Evolutionary conservation across 2,797 vertebrate genomes (phyloP).

Genomic region (Acomys russatus): DNA sequence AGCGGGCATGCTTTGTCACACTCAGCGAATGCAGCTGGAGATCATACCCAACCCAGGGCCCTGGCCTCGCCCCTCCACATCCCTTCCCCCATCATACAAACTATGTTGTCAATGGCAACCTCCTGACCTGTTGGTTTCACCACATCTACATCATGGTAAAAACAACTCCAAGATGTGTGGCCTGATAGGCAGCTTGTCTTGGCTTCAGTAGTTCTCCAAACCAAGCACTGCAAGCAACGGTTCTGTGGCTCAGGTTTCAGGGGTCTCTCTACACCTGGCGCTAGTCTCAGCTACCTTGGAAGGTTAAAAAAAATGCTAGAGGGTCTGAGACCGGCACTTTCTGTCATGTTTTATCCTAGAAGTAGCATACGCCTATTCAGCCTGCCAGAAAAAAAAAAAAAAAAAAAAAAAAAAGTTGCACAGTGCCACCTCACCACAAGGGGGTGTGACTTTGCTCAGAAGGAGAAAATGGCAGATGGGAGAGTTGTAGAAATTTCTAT

Average conservation of each 20-base stretch:
- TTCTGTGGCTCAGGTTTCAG: neutral
- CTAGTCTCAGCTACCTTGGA: rapidly evolving
- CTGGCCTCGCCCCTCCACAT: too few relatives aligned
- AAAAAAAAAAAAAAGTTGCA: neutral
- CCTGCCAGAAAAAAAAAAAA: too few relatives aligned
- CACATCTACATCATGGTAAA: neutral
- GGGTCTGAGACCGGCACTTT: neutral
- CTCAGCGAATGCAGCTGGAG: too few relatives aligned
- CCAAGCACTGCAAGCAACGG: rapidly evolving
- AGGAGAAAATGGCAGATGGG: neutral
- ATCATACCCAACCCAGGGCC: neutral
- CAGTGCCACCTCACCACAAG: neutral
- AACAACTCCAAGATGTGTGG: neutral
- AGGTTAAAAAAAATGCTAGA: neutral
- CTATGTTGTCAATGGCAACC: neutral
- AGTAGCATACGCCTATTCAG: neutral
- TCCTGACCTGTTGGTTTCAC: neutral
- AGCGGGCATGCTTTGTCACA: too few relatives aligned
- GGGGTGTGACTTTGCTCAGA: neutral
- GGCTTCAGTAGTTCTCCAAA: neutral
- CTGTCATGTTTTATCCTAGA: neutral
- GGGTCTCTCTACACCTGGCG: neutral
- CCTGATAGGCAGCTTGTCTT: rapidly evolving
- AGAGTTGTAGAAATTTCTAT: neutral
- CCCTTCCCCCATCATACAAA: too few relatives aligned